Evolutionary conservation across 2,888 invertebrate genomes (phyloP).

Genomic region (Sarcophaga carnaria): DNA sequence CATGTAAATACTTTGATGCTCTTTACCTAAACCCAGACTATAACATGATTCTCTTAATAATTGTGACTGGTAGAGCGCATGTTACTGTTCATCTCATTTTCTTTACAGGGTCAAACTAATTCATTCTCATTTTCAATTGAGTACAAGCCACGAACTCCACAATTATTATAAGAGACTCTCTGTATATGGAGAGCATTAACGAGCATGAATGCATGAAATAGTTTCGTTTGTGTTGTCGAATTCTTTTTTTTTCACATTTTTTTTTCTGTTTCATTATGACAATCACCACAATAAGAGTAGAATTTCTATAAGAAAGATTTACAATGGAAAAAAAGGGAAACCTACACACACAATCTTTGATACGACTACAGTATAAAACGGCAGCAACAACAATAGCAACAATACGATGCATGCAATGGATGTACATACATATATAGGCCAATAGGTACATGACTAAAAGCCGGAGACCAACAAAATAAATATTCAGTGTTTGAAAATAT

Average conservation of each 20-base stretch:
- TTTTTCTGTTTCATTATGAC: conserved; percentile 1
- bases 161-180: background rate
- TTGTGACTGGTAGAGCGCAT: conserved; percentile 37
- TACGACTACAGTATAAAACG: background rate
- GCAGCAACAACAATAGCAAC: conserved; percentile 36
- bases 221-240: conserved; percentile 15
- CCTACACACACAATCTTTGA: background rate
- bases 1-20: background rate
- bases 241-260: background rate
- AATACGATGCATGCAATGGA: conserved; percentile 71
- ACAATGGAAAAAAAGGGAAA: conserved; percentile 34
- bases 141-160: conserved; percentile 34
- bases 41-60: conserved; percentile 29
- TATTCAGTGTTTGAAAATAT: conserved; percentile 40
- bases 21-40: background rate
- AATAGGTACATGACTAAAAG: conserved; percentile 76
- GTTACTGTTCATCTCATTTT: conserved; percentile 1
- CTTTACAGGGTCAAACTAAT: conserved; percentile 50
- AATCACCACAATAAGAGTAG: conserved; percentile 43
- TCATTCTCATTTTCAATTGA: conserved; percentile 35
- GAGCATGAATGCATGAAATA: conserved; percentile 26
- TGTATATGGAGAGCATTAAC: conserved; percentile 24
- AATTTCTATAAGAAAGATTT: conserved; percentile 37
- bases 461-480: conserved; percentile 68
- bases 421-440: conserved; percentile 76